Base-by-base conservation (phyloP, 2,797 vertebrate genomes). In the Chelon auratus region DNA sequence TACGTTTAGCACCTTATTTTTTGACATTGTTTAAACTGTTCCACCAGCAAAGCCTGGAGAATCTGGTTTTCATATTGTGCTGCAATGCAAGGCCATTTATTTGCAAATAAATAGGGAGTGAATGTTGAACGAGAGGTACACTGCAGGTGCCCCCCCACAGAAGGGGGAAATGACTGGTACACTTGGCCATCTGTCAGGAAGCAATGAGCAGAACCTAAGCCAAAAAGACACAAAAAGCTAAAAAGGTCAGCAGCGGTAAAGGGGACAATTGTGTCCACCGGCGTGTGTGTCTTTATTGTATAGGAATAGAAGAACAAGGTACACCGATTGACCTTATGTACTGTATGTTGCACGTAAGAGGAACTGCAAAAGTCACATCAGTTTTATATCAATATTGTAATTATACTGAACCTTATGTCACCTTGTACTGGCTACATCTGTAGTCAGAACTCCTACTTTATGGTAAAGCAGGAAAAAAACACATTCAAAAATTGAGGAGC, bases 151-250 rank as follows among this genome's bases (percentile, higher is more conserved):
- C 82, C 80, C 78, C 72, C 65, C 54, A 61, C 64, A 57, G 68
- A 59, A 43, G 56, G 72, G 30, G 86, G 77, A 86, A 70, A 77
- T 83, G 55, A 75, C 67, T 59, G 56, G 20, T 50, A 71, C 65
- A 68, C 65, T 20, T 75, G 61, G 62, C 93, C 93, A 93, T 93
- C 92, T 93, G 93, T 88, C 89, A 85, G 86, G 86, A 90, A 88
- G 87, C 69, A 79, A 77, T 2, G 18, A 73, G 77, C 68, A 17
- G 62, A 62, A 52, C 67, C 57, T 67, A 67, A 47, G 84, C 82
- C 73, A 77, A 75, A 87, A 68, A 75, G 74, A 70, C 53, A 79
- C 54, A 11, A 14, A 33, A 84, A 75, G 83, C 81, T 77, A 89
- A 75, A 83, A 62, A 72, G 79, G 80, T 83, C 77, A 84, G 78